These are phyloP conservation scores for Jaculus jaculus DNA, from an alignment of 2,113 vertebrate genomes.

Conservation along the genomic window DNA sequence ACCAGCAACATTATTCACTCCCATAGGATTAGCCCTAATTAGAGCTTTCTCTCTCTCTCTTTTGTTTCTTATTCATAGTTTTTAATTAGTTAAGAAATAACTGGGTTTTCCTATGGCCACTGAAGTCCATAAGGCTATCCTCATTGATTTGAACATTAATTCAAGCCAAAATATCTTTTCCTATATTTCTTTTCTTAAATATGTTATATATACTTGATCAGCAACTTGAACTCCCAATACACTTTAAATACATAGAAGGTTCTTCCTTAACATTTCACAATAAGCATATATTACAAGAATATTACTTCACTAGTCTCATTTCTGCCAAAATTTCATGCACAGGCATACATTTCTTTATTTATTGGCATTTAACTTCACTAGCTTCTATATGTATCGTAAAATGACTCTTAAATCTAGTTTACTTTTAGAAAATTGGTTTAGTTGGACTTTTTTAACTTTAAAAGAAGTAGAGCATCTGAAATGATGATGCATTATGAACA, in stretches of 20 bases:
- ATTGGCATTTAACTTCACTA: background rate
- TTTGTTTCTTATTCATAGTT: background rate
- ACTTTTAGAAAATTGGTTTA: background rate
- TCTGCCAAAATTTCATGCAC: too few relatives aligned
- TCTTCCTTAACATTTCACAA: too few relatives aligned
- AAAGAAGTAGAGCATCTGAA: background rate
- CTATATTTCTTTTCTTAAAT: too few relatives aligned
- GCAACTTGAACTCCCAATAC: too few relatives aligned
- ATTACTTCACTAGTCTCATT: too few relatives aligned
- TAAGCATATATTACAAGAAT: too few relatives aligned
- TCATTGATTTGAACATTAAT: too few relatives aligned
- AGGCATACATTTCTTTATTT: background rate
- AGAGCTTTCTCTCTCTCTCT: background rate
- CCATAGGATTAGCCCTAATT: background rate
- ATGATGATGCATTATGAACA: background rate
- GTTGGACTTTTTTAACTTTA: background rate
- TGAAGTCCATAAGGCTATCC: too few relatives aligned
- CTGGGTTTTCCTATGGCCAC: too few relatives aligned
- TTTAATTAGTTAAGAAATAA: background rate
- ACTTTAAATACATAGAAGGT: too few relatives aligned
- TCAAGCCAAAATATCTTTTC: too few relatives aligned
- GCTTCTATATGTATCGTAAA: slow-evolving; percentile 39
- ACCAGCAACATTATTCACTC: background rate
- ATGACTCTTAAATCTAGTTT: background rate
- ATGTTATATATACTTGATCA: too few relatives aligned